Evolutionary conservation across 2,888 invertebrate species (phyloP).

Genomic region (Limnephilus marmoratus): DNA sequence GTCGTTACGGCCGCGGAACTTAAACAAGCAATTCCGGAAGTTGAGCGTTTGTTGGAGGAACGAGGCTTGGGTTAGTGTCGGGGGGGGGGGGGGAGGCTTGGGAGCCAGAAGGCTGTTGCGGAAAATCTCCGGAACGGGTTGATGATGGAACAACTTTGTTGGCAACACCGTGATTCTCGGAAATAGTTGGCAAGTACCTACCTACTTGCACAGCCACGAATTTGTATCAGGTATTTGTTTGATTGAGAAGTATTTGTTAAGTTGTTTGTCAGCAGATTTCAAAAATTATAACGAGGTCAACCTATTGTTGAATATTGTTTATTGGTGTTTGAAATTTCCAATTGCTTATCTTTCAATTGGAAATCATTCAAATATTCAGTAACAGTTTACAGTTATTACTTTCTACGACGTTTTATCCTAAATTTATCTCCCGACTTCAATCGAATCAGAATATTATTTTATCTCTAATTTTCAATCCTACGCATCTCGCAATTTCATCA

Average conservation of each 20-base stretch:
- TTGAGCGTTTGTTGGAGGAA: slow-evolving; percentile 32
- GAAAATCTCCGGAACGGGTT: background rate
- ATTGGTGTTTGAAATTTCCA: background rate
- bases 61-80: background rate
- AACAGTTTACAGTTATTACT: background rate
- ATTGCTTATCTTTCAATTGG: background rate
- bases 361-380: background rate
- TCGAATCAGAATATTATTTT: background rate
- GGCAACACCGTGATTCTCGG: slow-evolving; percentile 23
- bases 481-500: background rate
- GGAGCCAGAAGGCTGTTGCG: background rate
- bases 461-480: background rate
- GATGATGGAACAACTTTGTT: slow-evolving; percentile 22
- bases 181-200: background rate
- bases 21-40: slow-evolving; percentile 55
- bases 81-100: background rate
- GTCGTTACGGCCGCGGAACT: slow-evolving; percentile 51
- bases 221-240: background rate
- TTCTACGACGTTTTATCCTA: background rate
- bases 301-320: background rate
- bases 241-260: background rate
- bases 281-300: background rate
- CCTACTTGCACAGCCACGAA: background rate
- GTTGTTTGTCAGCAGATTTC: background rate
- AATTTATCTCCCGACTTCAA: background rate